Evolutionary conservation across 2,888 invertebrate species (phyloP).

Genomic region (Pinctada fucata): DNA sequence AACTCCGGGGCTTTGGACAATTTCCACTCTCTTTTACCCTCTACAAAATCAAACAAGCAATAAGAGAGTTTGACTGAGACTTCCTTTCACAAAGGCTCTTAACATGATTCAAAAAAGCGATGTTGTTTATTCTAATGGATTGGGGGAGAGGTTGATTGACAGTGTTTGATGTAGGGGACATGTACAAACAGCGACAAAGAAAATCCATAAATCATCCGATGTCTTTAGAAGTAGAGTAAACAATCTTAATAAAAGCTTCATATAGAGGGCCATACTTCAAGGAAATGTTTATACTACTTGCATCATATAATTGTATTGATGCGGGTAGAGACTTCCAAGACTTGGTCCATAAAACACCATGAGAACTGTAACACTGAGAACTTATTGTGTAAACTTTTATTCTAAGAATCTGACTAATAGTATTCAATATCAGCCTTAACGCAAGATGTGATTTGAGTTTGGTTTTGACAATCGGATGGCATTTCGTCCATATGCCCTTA

Average conservation of each 20-base stretch:
- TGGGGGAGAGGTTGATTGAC: neutral
- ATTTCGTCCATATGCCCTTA: too few species aligned
- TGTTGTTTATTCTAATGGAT: neutral
- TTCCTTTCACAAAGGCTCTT: neutral
- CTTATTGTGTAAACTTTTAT: too few species aligned
- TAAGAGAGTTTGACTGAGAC: neutral
- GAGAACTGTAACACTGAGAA: too few species aligned
- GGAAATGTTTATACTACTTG: neutral
- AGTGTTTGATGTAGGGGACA: slow-evolving; percentile 1
- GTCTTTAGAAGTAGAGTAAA: slow-evolving; percentile 9
- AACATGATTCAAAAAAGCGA: neutral
- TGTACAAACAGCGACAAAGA: slow-evolving; percentile 10
- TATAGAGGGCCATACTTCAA: neutral
- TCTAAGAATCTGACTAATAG: too few species aligned
- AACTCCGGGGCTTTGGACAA: too few species aligned
- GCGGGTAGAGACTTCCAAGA: neutral
- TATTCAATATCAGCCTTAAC: too few species aligned
- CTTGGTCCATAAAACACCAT: too few species aligned
- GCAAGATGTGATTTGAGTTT: too few species aligned
- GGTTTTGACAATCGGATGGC: too few species aligned
- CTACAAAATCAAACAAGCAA: neutral
- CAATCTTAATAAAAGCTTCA: neutral
- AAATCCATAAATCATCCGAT: slow-evolving; percentile 17
- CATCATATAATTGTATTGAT: neutral
- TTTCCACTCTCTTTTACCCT: too few species aligned